These are phyloP conservation scores for Zoanthus sansibaricus DNA, from an alignment of 92 coral and sea anemone species.

Conservation along the genomic window DNA sequence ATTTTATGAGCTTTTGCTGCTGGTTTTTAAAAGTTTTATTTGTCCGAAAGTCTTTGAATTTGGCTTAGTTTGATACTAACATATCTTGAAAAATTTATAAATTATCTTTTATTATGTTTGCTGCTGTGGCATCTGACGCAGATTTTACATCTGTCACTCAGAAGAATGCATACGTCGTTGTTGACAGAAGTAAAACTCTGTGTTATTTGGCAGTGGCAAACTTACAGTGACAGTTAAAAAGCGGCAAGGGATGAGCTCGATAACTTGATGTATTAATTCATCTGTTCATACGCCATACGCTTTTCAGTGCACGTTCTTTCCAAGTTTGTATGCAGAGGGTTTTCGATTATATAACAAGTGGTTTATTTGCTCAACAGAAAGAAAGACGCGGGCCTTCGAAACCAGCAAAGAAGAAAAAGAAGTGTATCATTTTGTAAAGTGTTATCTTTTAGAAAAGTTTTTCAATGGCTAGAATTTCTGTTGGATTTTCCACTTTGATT, in stretches of 20 bases:
- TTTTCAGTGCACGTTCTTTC: background rate
- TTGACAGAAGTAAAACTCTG: conserved; percentile 5
- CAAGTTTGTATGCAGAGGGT: background rate
- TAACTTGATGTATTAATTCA: conserved; percentile 4
- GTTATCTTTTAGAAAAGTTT: conserved; percentile 27
- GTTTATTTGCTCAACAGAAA: conserved; percentile 74
- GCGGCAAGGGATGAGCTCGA: background rate
- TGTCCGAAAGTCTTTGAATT: background rate
- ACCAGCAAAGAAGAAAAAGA: conserved; percentile 70
- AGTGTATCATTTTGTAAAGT: conserved; percentile 85
- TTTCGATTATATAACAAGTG: conserved; percentile 27
- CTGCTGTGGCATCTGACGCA: background rate
- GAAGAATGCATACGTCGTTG: conserved; percentile 9
- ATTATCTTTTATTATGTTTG: background rate
- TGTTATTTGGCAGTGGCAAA: background rate
- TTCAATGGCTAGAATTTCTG: conserved; percentile 28
- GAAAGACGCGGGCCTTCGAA: conserved; percentile 87
- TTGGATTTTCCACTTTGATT: conserved; percentile 6
- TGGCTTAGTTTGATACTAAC: background rate
- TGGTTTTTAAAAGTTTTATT: background rate
- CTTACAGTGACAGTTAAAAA: background rate
- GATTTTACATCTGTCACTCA: conserved; percentile 15
- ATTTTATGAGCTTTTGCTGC: conserved; percentile 74
- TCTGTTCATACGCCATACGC: conserved; percentile 9
- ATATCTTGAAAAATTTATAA: background rate